Percentiles rank a stretch among this genome's conserved stretches.
These are phyloP conservation scores for Aotus griseimembra DNA, from an alignment of 2,797 vertebrate genomes.

Conservation along the genomic window DNA sequence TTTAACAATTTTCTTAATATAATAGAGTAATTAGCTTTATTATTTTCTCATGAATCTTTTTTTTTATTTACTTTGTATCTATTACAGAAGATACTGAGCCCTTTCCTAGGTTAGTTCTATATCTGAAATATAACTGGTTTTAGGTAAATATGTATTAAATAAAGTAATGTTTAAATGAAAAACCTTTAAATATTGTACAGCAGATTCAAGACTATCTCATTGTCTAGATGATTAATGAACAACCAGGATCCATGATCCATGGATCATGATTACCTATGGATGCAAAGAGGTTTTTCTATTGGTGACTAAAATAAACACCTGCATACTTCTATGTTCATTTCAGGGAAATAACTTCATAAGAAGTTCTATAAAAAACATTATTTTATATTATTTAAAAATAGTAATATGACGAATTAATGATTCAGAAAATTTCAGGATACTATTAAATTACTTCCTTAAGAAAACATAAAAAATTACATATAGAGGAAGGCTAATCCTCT, in stretches of 20 bases:
- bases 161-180: neutral
- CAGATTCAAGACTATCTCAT: neutral
- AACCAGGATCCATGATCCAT: too few species aligned
- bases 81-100: neutral
- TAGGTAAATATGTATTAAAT: neutral
- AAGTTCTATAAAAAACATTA: neutral
- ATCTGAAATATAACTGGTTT: neutral
- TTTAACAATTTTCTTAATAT: neutral
- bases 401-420: neutral
- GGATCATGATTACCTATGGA: neutral
- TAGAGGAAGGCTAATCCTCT: neutral
- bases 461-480: neutral
- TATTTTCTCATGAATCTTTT: neutral
- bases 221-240: neutral
- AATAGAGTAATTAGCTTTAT: neutral
- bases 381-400: neutral
- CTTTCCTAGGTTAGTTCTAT: neutral
- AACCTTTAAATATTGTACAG: neutral
- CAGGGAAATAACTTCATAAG: neutral
- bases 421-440: neutral
- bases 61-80: neutral
- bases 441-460: neutral
- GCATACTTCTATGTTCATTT: neutral
- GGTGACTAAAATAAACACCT: neutral
- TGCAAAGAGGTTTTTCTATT: neutral